phyloP scores from a whole-genome alignment of 2,888 invertebrate genomes.

The Xanthostigma xanthostigma region DNA sequence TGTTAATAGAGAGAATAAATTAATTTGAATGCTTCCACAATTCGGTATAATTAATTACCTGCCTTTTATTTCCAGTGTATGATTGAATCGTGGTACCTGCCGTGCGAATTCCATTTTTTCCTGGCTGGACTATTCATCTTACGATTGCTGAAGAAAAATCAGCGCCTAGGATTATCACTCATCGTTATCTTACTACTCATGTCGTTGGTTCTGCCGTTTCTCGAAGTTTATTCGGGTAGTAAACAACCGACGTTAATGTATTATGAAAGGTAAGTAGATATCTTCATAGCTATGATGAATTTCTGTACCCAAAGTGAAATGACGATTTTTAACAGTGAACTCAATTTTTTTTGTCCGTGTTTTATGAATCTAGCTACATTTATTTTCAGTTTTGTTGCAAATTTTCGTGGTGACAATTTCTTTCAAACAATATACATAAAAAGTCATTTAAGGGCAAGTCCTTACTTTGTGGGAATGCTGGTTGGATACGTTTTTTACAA shows the following conservation, averaged over 20 bases:
- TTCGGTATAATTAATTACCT: neutral
- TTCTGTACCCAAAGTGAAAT: too few relatives aligned
- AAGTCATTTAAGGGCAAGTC: neutral
- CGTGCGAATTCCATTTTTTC: slow-evolving; percentile 56
- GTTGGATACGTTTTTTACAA: neutral
- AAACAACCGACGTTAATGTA: too few relatives aligned
- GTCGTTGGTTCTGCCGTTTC: slow-evolving; percentile 34
- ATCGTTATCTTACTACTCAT: slow-evolving; percentile 25
- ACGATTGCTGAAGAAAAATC: slow-evolving; percentile 29
- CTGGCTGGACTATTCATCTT: slow-evolving; percentile 36
- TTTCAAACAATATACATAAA: neutral
- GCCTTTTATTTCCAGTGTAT: slow-evolving; percentile 38
- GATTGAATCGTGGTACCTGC: slow-evolving; percentile 51
- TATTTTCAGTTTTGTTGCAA: neutral
- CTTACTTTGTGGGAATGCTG: neutral
- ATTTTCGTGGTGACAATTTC: neutral
- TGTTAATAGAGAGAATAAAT: too few relatives aligned
- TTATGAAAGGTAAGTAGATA: too few relatives aligned
- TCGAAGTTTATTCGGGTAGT: slow-evolving; percentile 18
- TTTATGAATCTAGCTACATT: too few relatives aligned
- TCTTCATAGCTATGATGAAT: too few relatives aligned
- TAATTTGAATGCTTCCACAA: too few relatives aligned
- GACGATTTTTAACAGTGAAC: too few relatives aligned
- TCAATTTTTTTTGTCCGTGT: too few relatives aligned
- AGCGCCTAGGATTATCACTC: slow-evolving; percentile 27